Conservation (phyloP, 1,140 invertebrate genomes). For the Octopus sinensis region DNA sequence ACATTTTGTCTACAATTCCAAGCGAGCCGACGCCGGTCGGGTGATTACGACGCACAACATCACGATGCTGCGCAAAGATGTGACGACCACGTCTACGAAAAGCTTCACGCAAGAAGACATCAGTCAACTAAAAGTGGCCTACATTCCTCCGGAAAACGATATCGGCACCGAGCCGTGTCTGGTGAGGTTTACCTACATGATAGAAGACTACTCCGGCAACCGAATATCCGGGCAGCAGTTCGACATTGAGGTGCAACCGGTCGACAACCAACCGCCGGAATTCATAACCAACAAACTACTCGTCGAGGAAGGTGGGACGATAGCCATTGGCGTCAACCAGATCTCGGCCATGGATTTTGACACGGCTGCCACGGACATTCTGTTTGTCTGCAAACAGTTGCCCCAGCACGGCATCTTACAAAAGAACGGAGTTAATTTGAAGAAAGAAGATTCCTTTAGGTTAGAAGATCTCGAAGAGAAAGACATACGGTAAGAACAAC, state of each 20-base stretch:
- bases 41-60: slow-evolving; percentile 52
- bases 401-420: slow-evolving; percentile 54
- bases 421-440: slow-evolving; percentile 45
- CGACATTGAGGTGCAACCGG: slow-evolving; percentile 53
- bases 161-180: slow-evolving; percentile 55
- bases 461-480: slow-evolving; percentile 49
- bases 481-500: slow-evolving; percentile 40
- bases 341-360: slow-evolving; percentile 55
- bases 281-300: slow-evolving; percentile 50
- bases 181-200: slow-evolving; percentile 55
- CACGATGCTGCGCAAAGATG: slow-evolving; percentile 45
- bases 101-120: slow-evolving; percentile 57
- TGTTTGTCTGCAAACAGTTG: slow-evolving; percentile 49
- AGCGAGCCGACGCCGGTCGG: slow-evolving; percentile 50
- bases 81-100: slow-evolving; percentile 30
- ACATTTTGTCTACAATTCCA: slow-evolving; percentile 49
- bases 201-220: slow-evolving; percentile 55
- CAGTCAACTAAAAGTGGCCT: slow-evolving; percentile 55
- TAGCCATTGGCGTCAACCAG: slow-evolving; percentile 47
- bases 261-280: slow-evolving; percentile 54
- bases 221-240: slow-evolving; percentile 55
- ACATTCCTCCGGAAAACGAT: slow-evolving; percentile 56
- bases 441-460: slow-evolving; percentile 47
- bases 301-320: slow-evolving; percentile 54
- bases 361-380: slow-evolving; percentile 47